Evolutionary conservation across 1,140 invertebrate genomes (phyloP).

Genomic region (Drosophila persimilis): DNA sequence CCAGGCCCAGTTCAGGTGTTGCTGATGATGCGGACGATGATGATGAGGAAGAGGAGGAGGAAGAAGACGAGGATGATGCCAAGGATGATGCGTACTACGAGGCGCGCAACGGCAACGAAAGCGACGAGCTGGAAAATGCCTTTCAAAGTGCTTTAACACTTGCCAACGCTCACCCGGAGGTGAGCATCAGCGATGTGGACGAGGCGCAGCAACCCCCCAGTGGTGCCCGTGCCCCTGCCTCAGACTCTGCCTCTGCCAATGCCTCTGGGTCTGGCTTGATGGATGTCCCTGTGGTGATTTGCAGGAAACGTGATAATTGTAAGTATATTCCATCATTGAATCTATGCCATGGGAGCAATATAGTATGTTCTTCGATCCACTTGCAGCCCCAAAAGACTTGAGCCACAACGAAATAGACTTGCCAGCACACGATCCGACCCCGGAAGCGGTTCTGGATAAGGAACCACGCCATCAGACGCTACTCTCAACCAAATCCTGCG

Average conservation of each 20-base stretch:
- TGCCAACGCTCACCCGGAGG: slow-evolving; percentile 60
- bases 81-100: slow-evolving; percentile 68
- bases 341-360: background rate
- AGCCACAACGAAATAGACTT: slow-evolving; percentile 31
- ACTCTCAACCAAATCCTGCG: slow-evolving; percentile 73
- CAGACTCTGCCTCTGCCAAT: slow-evolving; percentile 7
- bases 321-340: background rate
- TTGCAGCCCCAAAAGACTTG: slow-evolving; percentile 49
- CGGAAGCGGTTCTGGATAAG: background rate
- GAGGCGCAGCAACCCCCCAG: slow-evolving; percentile 2
- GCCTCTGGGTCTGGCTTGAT: background rate
- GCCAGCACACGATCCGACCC: no score
- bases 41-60: slow-evolving; percentile 29
- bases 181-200: slow-evolving; percentile 53
- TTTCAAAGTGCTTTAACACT: slow-evolving; percentile 68
- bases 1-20: slow-evolving; percentile 7
- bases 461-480: slow-evolving; percentile 61
- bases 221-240: background rate
- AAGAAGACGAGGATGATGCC: slow-evolving; percentile 58
- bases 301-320: slow-evolving; percentile 27
- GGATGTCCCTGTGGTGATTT: background rate
- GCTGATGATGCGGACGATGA: slow-evolving; percentile 16
- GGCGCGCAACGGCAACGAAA: slow-evolving; percentile 65
- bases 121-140: slow-evolving; percentile 67
- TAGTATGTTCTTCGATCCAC: slow-evolving; percentile 1